Base-by-base conservation (phyloP, 92 coral and sea anemone genomes). In the Montipora capitata region DNA sequence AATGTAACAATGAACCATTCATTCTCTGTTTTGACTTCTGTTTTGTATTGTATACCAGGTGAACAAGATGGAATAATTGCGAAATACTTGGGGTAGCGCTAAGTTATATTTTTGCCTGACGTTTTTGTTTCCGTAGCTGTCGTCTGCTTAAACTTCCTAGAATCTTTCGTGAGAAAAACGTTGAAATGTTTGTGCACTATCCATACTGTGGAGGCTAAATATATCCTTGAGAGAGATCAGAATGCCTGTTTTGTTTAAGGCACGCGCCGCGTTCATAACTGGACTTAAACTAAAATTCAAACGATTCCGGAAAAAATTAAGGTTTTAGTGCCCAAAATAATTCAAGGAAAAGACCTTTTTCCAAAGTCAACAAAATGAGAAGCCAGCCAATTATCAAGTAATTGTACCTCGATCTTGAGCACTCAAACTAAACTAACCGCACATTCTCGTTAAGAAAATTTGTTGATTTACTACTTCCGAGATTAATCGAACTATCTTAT, bases 381-480 rank as follows among this genome's bases (percentile, higher is more conserved):
- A 40, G 9, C 20, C 51, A 69, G 40, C 43, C 40, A 44, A 48
- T 43, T 17, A 45, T 8, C 77, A 49, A 27, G 10, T 43, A 10
- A 18, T 20, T 45, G 51, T 16, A 45, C 17, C 18, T 16, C 77
- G 77, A 17, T 49, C 7, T 20, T 45, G 4, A n/a, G 7, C 17
- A 15, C 4, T 52, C 42, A n/a, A 72, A 4, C 15, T n/a, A 41
- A 41, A 69, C 77, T 17, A 3, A 72, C 77, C 77, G 61, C 77
- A 72, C n/a, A 17, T 45, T 72, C 38, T 27, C 59, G 18, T 11
- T 16, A 8, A 43, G 61, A 6, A 72, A 72, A 43, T 72, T 72
- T 45, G 58, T 72, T 49, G 40, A 72, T 16, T 16, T 72, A 72
- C 15, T 40, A 72, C 16, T 48, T 72, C 61, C 59, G 52, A 5